These are phyloP conservation scores for Pyrocoelia pectoralis DNA, from an alignment of 2,888 invertebrate genomes.

Conservation along the genomic window DNA sequence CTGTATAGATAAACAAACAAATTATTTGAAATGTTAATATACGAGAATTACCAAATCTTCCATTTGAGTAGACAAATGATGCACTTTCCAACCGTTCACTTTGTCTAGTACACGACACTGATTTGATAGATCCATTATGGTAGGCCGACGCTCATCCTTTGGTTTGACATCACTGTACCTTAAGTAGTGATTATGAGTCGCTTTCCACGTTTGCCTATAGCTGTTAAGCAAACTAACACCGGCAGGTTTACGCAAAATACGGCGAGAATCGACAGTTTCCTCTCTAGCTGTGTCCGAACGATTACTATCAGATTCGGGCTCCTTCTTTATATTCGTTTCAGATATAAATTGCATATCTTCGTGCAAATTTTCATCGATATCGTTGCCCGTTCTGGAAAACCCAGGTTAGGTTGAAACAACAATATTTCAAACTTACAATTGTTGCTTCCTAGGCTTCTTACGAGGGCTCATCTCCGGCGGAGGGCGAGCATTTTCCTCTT, in stretches of 20 bases:
- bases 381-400: conserved; percentile 62
- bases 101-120: conserved; percentile 87
- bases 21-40: too few species aligned
- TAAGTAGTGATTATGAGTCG: conserved; percentile 77
- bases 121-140: conserved; percentile 88
- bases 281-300: conserved; percentile 56
- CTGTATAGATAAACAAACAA: too few species aligned
- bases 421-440: conserved; percentile 65
- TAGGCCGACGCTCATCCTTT: conserved; percentile 85
- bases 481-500: conserved; percentile 62
- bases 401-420: conserved; percentile 7
- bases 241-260: conserved; percentile 55
- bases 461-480: conserved; percentile 76
- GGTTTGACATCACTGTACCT: conserved; percentile 85
- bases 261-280: conserved; percentile 49
- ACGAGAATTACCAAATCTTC: conserved; percentile 91
- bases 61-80: conserved; percentile 92
- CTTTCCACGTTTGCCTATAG: conserved; percentile 75
- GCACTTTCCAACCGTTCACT: conserved; percentile 94
- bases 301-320: conserved; percentile 55
- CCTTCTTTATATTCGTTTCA: conserved; percentile 60
- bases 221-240: conserved; percentile 66
- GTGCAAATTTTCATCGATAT: conserved; percentile 62
- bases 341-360: conserved; percentile 71
- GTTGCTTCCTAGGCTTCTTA: conserved; percentile 91